Base-by-base conservation (phyloP, 2,113 vertebrate species). In the Haemorhous mexicanus region DNA sequence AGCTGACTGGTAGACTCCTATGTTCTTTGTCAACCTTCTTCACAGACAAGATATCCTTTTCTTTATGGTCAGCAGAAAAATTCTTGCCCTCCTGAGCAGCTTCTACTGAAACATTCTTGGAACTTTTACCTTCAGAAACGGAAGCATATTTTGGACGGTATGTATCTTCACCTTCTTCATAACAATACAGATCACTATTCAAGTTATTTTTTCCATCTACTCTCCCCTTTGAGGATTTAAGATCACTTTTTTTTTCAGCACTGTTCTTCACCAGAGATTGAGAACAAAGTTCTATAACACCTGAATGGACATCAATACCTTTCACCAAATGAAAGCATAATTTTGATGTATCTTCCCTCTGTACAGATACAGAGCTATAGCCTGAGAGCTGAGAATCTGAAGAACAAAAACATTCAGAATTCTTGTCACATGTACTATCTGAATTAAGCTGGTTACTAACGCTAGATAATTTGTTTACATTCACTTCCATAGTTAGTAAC, bases 401-500 rank as follows among this genome's bases (percentile, higher is more conserved):
- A 74, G 96, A 89, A 82, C n/a, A 84, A 32, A 92, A 41, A 94
- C 90, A 96, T 53, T 97, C 95, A 67, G 95, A 87, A 58, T 86
- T 95, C 73, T 85, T 97, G 16, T 93, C 52, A 15, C 43, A 89
- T 0, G 55, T 80, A 49, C 78, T 85, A 77, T 92, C 72, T 9
- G 89, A 76, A 30, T 88, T 69, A 22, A 74, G 84, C 21, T 96
- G 83, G 8, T 59, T 55, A 50, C 83, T 86, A 61, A 93, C 35
- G 81, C 56, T 92, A n/a, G 93, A 47, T 28, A 94, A 75, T 77
- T 95, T 95, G n/a, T 97, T 94, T 39, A 90, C 67, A 59, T 81
- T 92, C 87, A 94, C 68, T 72, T 93, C 87, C 17, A 90, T 61
- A 2, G 74, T 79, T 7, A 94, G 69, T 6, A 96, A 76, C 44